Base-by-base conservation (phyloP, 2,113 vertebrate species). In the Petaurus breviceps region DNA sequence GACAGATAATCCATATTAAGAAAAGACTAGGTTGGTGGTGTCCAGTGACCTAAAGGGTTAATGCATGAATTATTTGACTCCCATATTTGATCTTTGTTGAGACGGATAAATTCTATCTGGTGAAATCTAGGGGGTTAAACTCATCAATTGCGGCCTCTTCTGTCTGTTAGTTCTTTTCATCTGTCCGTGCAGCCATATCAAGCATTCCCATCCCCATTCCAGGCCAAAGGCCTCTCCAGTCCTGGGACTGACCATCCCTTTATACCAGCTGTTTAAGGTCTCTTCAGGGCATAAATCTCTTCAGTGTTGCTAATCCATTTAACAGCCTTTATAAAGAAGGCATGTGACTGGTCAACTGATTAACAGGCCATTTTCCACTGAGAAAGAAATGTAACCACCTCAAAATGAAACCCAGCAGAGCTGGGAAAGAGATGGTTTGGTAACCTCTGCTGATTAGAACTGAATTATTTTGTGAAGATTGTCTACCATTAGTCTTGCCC, bases 251-350 rank as follows among this genome's bases (percentile, higher is more conserved):
- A 92, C n/a, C 53, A 84, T 53, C 55, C 94, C 46, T 92, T 94
- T 55, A 93, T 91, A 28, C 90, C 3, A 91, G 61, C 93, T 96
- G 43, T 37, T 94, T 96, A 93, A 95, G 93, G 84, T 31, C 94
- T 53, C 46, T 96, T 26, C 50, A 94, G 89, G 93, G 23, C 12
- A 5, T 54, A 95, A 93, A 26, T 95, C 43, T 94, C 49, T 91
- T 43, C 93, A 26, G 31, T 94, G 51, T 92, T 26, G 28, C 93
- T 95, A 96, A 92, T 96, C 51, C 84, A 91, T 89, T 96, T 94
- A 93, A 47, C 47, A 93, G 43, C 89, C 53, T 96, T 95, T 94
- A 90, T 51, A 90, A 90, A 90, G 47, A 90, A 90, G 25, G 49
- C 90, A 90, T 90, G 90, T 90, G 90, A 90, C 90, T 50, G 28